phyloP scores from a whole-genome alignment of 2,113 vertebrate species.

The Onychostruthus taczanowskii region DNA sequence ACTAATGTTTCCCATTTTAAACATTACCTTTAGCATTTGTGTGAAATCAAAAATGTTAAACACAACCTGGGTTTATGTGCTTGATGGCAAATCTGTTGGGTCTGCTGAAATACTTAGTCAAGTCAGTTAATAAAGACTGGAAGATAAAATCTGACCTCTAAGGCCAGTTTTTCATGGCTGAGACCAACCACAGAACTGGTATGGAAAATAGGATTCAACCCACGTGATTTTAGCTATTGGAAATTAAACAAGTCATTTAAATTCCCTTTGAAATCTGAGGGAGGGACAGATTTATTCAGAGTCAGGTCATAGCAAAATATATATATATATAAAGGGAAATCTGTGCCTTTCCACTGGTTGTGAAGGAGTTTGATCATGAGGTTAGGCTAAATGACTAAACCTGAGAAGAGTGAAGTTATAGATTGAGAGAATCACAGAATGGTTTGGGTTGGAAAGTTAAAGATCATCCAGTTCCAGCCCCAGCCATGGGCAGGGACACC shows the following conservation, averaged over 20 bases:
- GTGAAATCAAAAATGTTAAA: not conserved
- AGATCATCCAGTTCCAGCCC: fast-evolving
- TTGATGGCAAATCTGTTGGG: not conserved
- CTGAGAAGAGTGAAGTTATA: not conserved
- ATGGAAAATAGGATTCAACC: not conserved
- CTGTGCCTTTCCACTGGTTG: not conserved
- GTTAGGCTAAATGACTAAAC: not conserved
- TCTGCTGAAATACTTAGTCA: not conserved
- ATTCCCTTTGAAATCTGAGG: not conserved
- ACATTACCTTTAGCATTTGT: not conserved
- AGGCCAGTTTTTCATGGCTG: not conserved
- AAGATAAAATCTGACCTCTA: not conserved
- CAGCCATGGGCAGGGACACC: not conserved
- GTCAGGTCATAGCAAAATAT: not conserved
- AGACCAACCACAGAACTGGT: not conserved
- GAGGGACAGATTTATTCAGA: not conserved
- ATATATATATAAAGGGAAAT: not conserved
- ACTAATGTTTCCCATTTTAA: not conserved
- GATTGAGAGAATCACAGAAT: not conserved
- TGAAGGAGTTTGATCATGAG: not conserved
- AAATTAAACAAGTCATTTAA: not conserved
- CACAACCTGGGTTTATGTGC: not conserved
- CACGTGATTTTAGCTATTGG: not conserved
- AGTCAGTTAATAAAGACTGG: not conserved
- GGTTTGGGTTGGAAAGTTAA: not conserved